Evolutionary conservation across 1,140 invertebrate species (phyloP).

Genomic region (Drosophila tani): DNA sequence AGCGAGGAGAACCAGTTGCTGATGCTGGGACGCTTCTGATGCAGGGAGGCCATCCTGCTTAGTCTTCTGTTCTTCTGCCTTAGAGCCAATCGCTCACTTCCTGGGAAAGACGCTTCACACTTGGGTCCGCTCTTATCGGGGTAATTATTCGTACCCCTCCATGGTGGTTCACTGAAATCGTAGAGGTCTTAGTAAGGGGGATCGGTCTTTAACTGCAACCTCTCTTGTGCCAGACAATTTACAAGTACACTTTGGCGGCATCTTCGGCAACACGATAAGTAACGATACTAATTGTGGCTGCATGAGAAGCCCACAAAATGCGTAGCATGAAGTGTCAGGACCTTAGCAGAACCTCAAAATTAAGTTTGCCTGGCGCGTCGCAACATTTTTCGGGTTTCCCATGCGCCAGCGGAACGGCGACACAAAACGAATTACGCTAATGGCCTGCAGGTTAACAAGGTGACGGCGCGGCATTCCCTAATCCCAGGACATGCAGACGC

Average conservation of each 20-base stretch:
- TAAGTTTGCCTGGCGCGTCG: slow-evolving; percentile 54
- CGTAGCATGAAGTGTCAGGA: slow-evolving; percentile 56
- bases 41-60: slow-evolving; percentile 68
- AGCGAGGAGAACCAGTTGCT: slow-evolving; percentile 92
- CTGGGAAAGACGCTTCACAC: slow-evolving; percentile 26
- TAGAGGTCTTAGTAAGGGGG: slow-evolving; percentile 37
- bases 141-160: slow-evolving; percentile 51
- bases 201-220: background rate
- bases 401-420: slow-evolving; percentile 23
- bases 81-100: slow-evolving; percentile 54
- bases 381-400: slow-evolving; percentile 64
- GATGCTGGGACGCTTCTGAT: slow-evolving; percentile 87
- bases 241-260: slow-evolving; percentile 61
- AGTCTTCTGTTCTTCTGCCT: slow-evolving; percentile 5
- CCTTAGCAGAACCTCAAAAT: slow-evolving; percentile 45
- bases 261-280: slow-evolving; percentile 38
- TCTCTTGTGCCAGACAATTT: slow-evolving; percentile 54
- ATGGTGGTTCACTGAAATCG: slow-evolving; percentile 57
- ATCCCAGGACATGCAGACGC: slow-evolving; percentile 52
- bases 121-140: slow-evolving; percentile 11
- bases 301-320: slow-evolving; percentile 31
- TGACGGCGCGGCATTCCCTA: slow-evolving; percentile 52
- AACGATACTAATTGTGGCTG: slow-evolving; percentile 58
- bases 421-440: slow-evolving; percentile 76
- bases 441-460: slow-evolving; percentile 72